Percentiles rank a stretch among this genome's conserved stretches.
Evolutionary conservation across 2,888 invertebrate genomes (phyloP).

Genomic region (Melinopterus prodromus): DNA sequence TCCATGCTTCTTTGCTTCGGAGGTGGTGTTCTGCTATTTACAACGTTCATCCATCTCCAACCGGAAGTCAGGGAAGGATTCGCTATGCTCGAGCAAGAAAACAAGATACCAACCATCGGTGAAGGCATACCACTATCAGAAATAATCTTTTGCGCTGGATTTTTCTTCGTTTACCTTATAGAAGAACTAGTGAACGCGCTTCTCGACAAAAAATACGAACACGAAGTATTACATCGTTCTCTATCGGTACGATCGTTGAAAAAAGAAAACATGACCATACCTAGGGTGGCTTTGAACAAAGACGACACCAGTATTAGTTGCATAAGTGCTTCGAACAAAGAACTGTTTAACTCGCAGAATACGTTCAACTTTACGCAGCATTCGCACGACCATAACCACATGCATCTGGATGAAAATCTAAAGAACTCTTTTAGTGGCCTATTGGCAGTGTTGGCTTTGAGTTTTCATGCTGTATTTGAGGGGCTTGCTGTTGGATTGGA

Average conservation of each 20-base stretch:
- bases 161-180: conserved; percentile 71
- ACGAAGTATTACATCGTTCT: conserved; percentile 63
- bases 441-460: conserved; percentile 70
- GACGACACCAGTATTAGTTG: conserved; percentile 48
- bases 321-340: conserved; percentile 43
- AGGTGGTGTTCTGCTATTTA: conserved; percentile 71
- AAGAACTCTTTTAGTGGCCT: conserved; percentile 66
- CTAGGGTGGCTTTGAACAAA: conserved; percentile 55
- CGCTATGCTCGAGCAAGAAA: conserved; percentile 59
- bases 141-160: conserved; percentile 69
- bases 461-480: conserved; percentile 75
- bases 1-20: conserved; percentile 71
- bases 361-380: conserved; percentile 26
- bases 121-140: conserved; percentile 65
- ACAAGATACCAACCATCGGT: conserved; percentile 60
- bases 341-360: conserved; percentile 36
- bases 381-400: conserved; percentile 39
- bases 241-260: conserved; percentile 65
- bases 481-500: conserved; percentile 74
- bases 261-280: conserved; percentile 54
- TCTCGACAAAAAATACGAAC: conserved; percentile 61
- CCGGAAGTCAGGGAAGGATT: conserved; percentile 71
- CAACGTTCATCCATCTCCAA: conserved; percentile 70
- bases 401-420: conserved; percentile 54
- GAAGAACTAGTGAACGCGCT: conserved; percentile 69